A percentile compares a stretch with the other conserved stretches of the same genome.
Conservation (phyloP, 2,797 vertebrate species). For the Parauchenoglanis ngamensis region DNA sequence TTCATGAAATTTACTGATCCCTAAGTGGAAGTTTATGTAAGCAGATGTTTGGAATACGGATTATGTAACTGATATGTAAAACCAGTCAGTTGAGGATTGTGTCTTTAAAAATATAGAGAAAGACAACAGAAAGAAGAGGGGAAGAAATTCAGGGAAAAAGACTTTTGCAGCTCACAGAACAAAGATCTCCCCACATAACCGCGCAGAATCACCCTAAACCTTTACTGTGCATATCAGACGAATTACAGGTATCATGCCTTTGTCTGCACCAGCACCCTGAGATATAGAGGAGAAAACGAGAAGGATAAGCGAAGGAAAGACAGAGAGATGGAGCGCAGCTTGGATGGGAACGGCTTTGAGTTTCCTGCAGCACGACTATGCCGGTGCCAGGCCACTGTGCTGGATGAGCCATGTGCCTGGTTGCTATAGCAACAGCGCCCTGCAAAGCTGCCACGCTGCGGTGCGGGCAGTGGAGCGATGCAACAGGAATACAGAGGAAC, state of each 20-base stretch:
- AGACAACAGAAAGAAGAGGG: background rate
- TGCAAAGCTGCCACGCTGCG: constrained; percentile 71
- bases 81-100: background rate
- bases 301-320: constrained; percentile 6
- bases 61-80: background rate
- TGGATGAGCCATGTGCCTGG: constrained; percentile 77
- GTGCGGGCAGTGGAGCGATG: constrained; percentile 74
- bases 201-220: background rate
- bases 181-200: background rate
- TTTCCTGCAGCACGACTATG: constrained; percentile 76
- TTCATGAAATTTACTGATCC: background rate
- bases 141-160: background rate
- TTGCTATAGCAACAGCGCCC: constrained; percentile 79
- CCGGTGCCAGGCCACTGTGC: constrained; percentile 70
- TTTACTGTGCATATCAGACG: background rate
- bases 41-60: background rate
- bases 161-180: background rate
- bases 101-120: background rate
- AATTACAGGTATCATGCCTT: background rate
- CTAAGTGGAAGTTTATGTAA: background rate
- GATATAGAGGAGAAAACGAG: constrained; percentile 8
- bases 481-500: constrained; percentile 80
- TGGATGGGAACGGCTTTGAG: constrained; percentile 50
- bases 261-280: constrained; percentile 3
- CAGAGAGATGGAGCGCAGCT: background rate